These are phyloP conservation scores for Ranitomeya variabilis DNA, from an alignment of 2,113 vertebrate species.

Conservation along the genomic window DNA sequence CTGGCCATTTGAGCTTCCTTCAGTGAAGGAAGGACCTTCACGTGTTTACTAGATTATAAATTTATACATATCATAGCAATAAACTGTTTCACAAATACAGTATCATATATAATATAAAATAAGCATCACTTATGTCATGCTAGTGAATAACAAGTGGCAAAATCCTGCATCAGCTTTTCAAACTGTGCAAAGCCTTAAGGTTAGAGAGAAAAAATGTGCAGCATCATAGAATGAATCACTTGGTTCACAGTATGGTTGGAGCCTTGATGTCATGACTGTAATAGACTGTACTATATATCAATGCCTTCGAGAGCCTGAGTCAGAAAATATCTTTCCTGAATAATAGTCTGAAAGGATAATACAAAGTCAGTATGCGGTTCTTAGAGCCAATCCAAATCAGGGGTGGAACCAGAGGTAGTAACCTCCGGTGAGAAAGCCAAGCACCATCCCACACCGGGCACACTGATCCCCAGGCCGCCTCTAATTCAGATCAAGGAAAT, in stretches of 20 bases:
- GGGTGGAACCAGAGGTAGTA: slow-evolving; percentile 1
- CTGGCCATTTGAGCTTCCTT: too few relatives aligned
- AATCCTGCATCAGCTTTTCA: background rate
- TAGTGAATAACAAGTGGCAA: background rate
- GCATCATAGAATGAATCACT: background rate
- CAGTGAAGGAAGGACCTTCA: too few relatives aligned
- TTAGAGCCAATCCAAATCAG: slow-evolving; percentile 3
- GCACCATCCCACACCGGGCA: background rate
- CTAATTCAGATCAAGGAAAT: background rate
- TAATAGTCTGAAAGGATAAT: background rate
- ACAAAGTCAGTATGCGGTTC: background rate
- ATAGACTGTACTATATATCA: background rate
- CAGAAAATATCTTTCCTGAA: background rate
- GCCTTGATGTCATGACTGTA: background rate
- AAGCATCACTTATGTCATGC: background rate
- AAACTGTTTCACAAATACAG: too few relatives aligned
- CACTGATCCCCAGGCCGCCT: too few relatives aligned
- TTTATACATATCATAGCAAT: too few relatives aligned
- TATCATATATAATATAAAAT: too few relatives aligned
- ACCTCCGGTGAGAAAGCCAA: background rate
- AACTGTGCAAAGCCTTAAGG: background rate
- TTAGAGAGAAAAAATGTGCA: background rate
- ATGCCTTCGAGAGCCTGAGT: background rate
- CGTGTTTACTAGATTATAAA: too few relatives aligned
- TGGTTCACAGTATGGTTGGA: background rate